These are phyloP conservation scores for Lepus americanus DNA, from an alignment of 2,113 vertebrate genomes.

Conservation along the genomic window DNA sequence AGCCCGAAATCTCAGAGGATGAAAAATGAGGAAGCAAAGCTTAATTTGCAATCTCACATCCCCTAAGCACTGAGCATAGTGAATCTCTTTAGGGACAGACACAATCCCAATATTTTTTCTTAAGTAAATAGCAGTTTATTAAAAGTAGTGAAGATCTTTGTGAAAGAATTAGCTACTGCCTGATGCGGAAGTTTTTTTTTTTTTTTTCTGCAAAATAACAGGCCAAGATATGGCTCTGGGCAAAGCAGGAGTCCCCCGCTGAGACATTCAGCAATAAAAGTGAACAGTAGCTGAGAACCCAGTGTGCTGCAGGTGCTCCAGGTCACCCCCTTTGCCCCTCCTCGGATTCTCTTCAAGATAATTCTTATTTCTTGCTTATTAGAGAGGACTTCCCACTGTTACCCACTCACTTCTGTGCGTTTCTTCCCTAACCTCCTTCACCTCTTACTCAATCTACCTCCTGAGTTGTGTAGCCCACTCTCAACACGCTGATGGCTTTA, in stretches of 20 bases:
- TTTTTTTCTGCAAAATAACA: background rate
- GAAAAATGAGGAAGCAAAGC: background rate
- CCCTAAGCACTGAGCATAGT: background rate
- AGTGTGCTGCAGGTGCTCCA: background rate
- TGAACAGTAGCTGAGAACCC: background rate
- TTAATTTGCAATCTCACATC: background rate
- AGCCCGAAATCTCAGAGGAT: background rate
- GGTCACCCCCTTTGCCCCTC: background rate
- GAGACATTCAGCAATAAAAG: background rate
- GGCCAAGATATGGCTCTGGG: background rate
- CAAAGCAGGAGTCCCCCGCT: background rate
- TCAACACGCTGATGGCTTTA: background rate
- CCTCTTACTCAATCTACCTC: background rate
- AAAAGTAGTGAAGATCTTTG: background rate
- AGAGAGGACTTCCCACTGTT: no score
- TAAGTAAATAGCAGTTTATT: background rate
- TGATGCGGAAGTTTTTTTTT: background rate
- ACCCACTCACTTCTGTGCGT: background rate
- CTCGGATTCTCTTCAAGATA: background rate
- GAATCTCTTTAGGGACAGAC: background rate
- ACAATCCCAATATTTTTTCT: background rate
- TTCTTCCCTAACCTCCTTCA: background rate
- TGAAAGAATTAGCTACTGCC: background rate
- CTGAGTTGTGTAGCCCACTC: background rate
- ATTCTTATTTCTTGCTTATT: background rate